Conservation (phyloP, 2,888 invertebrate genomes). For the Hylaea fasciaria region DNA sequence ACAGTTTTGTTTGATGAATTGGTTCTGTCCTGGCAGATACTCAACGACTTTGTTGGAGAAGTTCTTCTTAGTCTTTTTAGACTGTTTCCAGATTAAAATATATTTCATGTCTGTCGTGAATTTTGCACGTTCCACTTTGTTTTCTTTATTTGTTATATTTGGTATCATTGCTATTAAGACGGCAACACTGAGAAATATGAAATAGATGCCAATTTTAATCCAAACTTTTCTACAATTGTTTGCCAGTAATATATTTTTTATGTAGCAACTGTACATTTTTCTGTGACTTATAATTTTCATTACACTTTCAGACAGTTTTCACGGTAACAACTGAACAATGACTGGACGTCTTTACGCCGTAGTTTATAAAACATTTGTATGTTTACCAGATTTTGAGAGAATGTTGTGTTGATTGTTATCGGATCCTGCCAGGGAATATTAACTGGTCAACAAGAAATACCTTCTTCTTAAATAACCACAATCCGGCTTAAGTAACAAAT, state of each 20-base stretch:
- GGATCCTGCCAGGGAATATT: constrained; percentile 7
- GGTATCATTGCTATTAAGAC: constrained; percentile 56
- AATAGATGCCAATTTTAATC: constrained; percentile 49
- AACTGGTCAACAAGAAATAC: constrained; percentile 11
- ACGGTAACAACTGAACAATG: background rate
- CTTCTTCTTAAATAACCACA: constrained; percentile 6
- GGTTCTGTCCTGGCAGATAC: constrained; percentile 56
- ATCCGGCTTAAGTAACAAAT: no score
- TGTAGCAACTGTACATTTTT: constrained; percentile 50
- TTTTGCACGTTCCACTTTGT: constrained; percentile 40
- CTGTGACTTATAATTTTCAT: constrained; percentile 40
- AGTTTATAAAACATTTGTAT: constrained; percentile 18
- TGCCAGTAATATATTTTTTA: constrained; percentile 61
- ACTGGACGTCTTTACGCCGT: constrained; percentile 11
- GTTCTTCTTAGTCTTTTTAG: constrained; percentile 37
- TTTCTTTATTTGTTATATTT: constrained; percentile 43
- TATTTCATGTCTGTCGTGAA: constrained; percentile 71
- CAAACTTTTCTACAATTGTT: constrained; percentile 50
- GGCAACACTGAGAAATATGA: constrained; percentile 43
- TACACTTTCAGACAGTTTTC: background rate
- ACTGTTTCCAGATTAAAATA: constrained; percentile 67
- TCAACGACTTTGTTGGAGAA: constrained; percentile 41
- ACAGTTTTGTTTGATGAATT: constrained; percentile 71
- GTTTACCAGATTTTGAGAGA: constrained; percentile 8
- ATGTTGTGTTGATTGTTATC: constrained; percentile 30